Evolutionary conservation across 2,888 invertebrate species (phyloP), one percentile per base, ranked within the genome.

Genomic region (Tuta absoluta): DNA sequence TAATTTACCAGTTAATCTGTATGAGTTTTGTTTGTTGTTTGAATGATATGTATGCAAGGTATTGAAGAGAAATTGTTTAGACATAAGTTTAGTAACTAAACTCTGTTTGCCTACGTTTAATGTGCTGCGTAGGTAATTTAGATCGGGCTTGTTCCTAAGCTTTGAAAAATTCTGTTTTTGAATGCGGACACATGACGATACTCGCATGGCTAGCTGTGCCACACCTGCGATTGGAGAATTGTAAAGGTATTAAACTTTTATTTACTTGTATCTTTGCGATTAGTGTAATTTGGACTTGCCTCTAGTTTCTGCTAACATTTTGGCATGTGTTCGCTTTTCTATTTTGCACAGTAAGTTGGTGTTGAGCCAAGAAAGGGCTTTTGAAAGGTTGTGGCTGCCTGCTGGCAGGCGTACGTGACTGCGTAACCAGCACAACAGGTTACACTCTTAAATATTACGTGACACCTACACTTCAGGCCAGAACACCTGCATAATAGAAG

Each of bases 291-390:
- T 51, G 21, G 19, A 0, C 21, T 21, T 11, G 51, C 21, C 21
- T 48, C 48, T 23, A 23, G 1, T 23, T 51, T 51, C 21, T 23
- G 21, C 21, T 51, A 51, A 51, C 12, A 12, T 23, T 51, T 51
- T 21, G 21, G 51, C 14, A 14, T 21, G 12, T 51, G 51, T 51
- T 51, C 21, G 21, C 21, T 51, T 19, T 23, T 12, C 21, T 23
- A 21, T 51, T 51, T 51, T 51, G 12, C 51, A 51, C 51, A 51
- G 51, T 51, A 10, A 49, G 5, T 45, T 19, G 48, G 48, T 48
- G 48, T 48, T 2, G 21, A 21, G 51, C 12, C 7, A 21, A 51
- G 7, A 51, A 11, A 8, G 38, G 1, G 8, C n/a, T 8, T 38
- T 38, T 8, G n/a, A 12, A 41, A 1, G 41, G n/a, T 41, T n/a